Conservation (phyloP, 2,113 vertebrate species). For the Mesoclemmys tuberculata region DNA sequence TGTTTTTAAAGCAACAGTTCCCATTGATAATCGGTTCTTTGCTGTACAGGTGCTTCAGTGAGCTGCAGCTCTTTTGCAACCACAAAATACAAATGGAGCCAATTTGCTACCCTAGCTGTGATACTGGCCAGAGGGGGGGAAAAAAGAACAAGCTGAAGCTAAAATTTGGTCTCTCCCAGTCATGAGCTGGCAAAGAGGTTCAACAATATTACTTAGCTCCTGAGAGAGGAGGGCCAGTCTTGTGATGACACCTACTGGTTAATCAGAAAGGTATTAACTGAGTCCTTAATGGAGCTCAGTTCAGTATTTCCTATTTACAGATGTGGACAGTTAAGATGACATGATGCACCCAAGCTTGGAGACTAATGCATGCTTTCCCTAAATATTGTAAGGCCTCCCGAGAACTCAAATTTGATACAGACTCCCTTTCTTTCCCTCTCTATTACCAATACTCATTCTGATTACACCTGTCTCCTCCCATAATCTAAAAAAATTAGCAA, state of each 20-base stretch:
- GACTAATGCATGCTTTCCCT: accelerated
- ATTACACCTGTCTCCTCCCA: neutral
- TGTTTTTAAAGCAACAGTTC: neutral
- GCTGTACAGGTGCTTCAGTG: neutral
- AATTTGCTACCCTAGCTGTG: neutral
- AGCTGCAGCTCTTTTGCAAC: neutral
- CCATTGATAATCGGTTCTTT: neutral
- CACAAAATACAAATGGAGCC: neutral
- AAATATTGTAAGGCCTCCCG: neutral
- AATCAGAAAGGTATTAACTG: conserved; percentile 20
- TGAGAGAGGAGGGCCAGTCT: conserved; percentile 23
- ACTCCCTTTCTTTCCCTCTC: neutral
- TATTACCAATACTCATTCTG: neutral
- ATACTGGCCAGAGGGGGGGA: neutral
- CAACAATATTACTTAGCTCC: neutral
- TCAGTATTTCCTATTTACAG: neutral
- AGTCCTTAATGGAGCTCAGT: neutral
- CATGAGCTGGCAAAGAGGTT: neutral
- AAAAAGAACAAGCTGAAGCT: neutral
- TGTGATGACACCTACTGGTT: conserved; percentile 68
- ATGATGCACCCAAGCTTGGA: neutral
- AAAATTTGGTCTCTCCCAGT: neutral
- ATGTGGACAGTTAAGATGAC: neutral
- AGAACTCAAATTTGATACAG: neutral
- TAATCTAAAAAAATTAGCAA: neutral